These are phyloP conservation scores for Nemotelus pantherinus DNA, from an alignment of 2,888 invertebrate genomes.

Conservation along the genomic window DNA sequence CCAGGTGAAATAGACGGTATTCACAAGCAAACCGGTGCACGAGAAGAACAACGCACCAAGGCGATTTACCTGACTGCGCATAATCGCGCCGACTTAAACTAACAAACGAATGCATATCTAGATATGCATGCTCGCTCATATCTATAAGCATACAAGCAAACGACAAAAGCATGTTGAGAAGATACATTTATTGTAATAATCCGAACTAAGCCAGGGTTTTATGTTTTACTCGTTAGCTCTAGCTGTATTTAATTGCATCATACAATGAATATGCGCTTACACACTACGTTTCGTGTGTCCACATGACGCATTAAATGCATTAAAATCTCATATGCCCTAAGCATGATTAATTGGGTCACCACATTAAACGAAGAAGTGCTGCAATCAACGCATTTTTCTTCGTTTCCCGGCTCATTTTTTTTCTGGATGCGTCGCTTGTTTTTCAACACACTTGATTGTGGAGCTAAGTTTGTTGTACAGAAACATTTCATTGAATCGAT, in stretches of 20 bases:
- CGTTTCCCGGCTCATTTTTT: neutral
- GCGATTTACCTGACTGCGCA: constrained; percentile 17
- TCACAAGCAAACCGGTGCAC: neutral
- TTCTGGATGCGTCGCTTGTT: neutral
- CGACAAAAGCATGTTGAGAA: no score
- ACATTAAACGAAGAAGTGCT: neutral
- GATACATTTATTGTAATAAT: neutral
- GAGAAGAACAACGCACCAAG: neutral
- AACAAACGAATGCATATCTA: neutral
- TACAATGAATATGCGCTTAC: neutral
- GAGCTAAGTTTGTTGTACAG: neutral
- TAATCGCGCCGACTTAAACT: constrained; percentile 8
- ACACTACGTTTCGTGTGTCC: no score
- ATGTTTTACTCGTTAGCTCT: neutral
- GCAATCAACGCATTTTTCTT: constrained; percentile 6
- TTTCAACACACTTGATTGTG: neutral
- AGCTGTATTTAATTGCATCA: neutral
- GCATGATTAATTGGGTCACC: constrained; percentile 1
- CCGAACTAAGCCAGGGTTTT: neutral
- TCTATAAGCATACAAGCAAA: no score
- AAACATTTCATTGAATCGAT: constrained; percentile 7
- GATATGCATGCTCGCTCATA: no score
- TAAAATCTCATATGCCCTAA: neutral
- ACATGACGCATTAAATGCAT: no score
- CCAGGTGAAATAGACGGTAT: no score